A percentile compares a stretch with the other conserved stretches of the same genome.
Evolutionary conservation across 1,140 invertebrate genomes (phyloP).

Genomic region (Monomorium pharaonis): DNA sequence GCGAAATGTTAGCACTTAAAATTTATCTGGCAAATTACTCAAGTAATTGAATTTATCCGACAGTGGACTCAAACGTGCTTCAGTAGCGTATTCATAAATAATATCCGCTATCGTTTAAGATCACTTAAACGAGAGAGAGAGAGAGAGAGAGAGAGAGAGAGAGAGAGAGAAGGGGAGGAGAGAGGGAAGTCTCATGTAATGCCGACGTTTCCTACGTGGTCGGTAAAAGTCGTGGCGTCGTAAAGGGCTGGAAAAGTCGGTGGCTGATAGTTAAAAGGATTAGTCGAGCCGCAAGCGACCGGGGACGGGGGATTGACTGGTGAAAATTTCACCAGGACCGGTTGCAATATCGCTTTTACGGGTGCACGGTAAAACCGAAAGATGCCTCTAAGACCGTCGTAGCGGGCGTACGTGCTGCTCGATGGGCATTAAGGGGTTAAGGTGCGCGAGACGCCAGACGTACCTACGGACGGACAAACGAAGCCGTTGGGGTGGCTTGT

Average conservation of each 20-base stretch:
- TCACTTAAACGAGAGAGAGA: background rate
- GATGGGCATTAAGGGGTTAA: slow-evolving; percentile 69
- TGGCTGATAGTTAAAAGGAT: slow-evolving; percentile 66
- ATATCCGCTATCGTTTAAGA: background rate
- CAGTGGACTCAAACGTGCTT: background rate
- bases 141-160: background rate
- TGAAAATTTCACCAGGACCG: slow-evolving; percentile 69
- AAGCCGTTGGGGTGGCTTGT: slow-evolving; percentile 10
- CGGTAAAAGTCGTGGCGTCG: slow-evolving; percentile 63
- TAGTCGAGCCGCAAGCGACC: slow-evolving; percentile 50
- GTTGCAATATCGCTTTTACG: slow-evolving; percentile 72
- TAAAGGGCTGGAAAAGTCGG: slow-evolving; percentile 57
- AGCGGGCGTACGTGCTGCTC: slow-evolving; percentile 67
- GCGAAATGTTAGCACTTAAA: background rate
- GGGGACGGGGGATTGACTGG: background rate
- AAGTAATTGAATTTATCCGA: slow-evolving; percentile 1
- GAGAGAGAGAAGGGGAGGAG: background rate
- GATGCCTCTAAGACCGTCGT: slow-evolving; percentile 64
- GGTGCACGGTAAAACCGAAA: slow-evolving; percentile 65
- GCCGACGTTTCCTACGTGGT: background rate
- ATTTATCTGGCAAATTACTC: background rate
- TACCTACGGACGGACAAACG: background rate
- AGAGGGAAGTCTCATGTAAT: slow-evolving; percentile 1
- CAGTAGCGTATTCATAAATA: slow-evolving; percentile 25
- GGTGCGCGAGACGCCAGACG: slow-evolving; percentile 48